Base-by-base conservation (phyloP, 2,113 vertebrate genomes). In the Pygoscelis adeliae region DNA sequence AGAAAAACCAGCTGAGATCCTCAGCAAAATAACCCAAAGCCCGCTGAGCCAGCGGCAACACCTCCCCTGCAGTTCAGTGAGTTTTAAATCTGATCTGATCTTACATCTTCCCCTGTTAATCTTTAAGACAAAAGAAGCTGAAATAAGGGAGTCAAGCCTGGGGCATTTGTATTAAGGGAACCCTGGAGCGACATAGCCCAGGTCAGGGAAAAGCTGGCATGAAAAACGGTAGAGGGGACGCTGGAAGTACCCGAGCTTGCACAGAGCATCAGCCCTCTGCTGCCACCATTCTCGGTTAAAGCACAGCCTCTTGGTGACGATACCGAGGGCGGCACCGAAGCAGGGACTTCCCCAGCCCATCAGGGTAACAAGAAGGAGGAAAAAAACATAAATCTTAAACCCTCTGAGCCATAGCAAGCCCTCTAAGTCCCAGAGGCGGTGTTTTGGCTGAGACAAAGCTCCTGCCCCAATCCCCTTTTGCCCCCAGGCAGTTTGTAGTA, bases 261-360 rank as follows among this genome's bases (percentile, higher is more conserved):
- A 8, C 18, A 13, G 49, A 69, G 49, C 42, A 1, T 25, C 70
- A 52, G 36, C 56, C 13, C 62, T 47, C 56, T 23, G 55, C 84
- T 25, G 65, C 87, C 32, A 56, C 61, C 15, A 5, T 5, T 13
- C 50, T 6, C 2, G 2, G 23, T 5, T 18, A 6, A 9, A 59
- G 50, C 8, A 1, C 58, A 12, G 53, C 1, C 52, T 30, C 65
- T 8, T 3, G 36, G 47, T 36, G 79, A 49, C 2, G 8, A 3
- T 5, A 11, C 0, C 1, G 10, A 70, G 30, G 53, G 49, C 0
- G 2, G 61, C 63, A 34, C 11, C 0, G 0, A 22, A n/a, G 53
- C 70, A 6, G 10, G 42, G 13, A 14, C 78, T 76, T 49, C 63
- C 46, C 49, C 62, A 53, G 49, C 36, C 46, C 4, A 0, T 20